Conservation (phyloP, 53 echinoderm and acorn worm species). For the Paracentrotus lividus region DNA sequence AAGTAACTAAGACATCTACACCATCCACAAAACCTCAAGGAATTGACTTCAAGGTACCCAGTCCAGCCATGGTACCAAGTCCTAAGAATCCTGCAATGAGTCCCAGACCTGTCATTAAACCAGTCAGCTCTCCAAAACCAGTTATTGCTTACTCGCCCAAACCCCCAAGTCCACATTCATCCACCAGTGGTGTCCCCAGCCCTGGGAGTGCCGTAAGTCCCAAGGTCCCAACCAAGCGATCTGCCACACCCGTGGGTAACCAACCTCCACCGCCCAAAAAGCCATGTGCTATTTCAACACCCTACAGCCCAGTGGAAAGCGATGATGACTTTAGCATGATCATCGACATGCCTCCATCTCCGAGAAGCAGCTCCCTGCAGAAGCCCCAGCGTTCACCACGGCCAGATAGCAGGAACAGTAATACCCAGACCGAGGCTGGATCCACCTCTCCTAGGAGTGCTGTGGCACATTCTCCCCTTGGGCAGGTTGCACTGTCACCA, state of each 20-base stretch:
- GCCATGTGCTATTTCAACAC: conserved; percentile 67
- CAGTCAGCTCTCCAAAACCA: conserved; percentile 80
- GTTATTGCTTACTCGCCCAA: conserved; percentile 85
- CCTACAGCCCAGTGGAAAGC: conserved; percentile 83
- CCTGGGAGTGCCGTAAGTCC: conserved; percentile 62
- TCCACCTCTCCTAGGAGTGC: conserved; percentile 71
- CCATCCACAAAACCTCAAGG: conserved; percentile 65
- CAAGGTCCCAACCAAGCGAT: conserved; percentile 73
- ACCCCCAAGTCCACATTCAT: conserved; percentile 76
- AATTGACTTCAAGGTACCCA: conserved; percentile 93
- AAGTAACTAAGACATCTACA: not conserved
- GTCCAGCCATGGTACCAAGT: conserved; percentile 92
- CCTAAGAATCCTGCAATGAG: conserved; percentile 73
- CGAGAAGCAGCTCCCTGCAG: conserved; percentile 57
- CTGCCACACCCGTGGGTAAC: conserved; percentile 84
- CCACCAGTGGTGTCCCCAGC: conserved; percentile 71
- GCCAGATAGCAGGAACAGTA: conserved; percentile 65
- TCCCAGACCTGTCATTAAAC: conserved; percentile 80
- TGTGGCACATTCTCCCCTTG: conserved; percentile 74
- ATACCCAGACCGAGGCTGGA: conserved; percentile 74
- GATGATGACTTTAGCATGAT: conserved; percentile 89
- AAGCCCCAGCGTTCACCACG: conserved; percentile 10
- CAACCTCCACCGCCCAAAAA: conserved; percentile 76
- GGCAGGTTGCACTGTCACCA: conserved; percentile 66
- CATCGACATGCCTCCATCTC: conserved; percentile 89